A percentile compares a stretch with the other conserved stretches of the same genome.
Conservation (phyloP, 2,797 vertebrate genomes). For the Lagorchestes hirsutus region DNA sequence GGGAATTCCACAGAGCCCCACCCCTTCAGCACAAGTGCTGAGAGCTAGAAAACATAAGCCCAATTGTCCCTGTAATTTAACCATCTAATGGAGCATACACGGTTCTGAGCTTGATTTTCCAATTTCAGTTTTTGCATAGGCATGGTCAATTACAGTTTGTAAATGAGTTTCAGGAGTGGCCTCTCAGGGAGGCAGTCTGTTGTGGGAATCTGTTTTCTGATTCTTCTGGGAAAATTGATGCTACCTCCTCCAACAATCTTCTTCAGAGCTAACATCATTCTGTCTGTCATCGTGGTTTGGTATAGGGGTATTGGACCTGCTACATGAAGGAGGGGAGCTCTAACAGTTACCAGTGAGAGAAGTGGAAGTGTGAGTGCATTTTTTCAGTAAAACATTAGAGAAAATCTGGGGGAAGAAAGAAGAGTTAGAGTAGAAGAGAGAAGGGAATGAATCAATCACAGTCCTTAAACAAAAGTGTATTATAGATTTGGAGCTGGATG, state of each 20-base stretch:
- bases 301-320: background rate
- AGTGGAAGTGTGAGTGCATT: background rate
- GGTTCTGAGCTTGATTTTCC: conserved; percentile 60
- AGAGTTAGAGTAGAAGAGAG: background rate
- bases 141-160: conserved; percentile 75
- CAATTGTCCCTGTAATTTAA: background rate
- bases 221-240: background rate
- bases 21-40: background rate
- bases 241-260: background rate
- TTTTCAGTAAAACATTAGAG: background rate
- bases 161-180: conserved; percentile 72
- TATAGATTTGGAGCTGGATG: background rate
- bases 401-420: background rate
- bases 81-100: background rate
- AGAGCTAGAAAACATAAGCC: background rate
- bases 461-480: background rate
- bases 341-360: background rate
- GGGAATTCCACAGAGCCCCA: background rate
- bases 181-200: conserved; percentile 35
- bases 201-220: conserved; percentile 69
- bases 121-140: conserved; percentile 69
- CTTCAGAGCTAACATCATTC: background rate
- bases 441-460: background rate
- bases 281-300: background rate
- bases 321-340: background rate